Conservation (phyloP, 1,140 invertebrate species). For the Drosophila trapezifrons region DNA sequence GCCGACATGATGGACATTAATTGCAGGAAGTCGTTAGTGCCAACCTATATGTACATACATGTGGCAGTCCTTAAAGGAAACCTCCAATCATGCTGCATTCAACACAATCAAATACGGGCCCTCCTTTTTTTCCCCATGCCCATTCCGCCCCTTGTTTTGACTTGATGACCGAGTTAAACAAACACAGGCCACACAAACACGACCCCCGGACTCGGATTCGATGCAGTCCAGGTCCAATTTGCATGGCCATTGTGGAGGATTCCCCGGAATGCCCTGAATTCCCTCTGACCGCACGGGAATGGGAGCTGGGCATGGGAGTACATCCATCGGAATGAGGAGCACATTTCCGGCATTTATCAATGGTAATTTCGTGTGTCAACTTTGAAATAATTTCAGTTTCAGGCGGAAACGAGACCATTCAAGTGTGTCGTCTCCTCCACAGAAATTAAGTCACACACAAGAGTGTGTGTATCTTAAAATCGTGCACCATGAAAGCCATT, state of each 20-base stretch:
- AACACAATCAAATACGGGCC: conserved; percentile 15
- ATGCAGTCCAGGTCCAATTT: conserved; percentile 41
- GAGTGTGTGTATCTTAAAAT: neutral
- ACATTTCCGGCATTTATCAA: conserved; percentile 53
- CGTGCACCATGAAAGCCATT: neutral
- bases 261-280: conserved; percentile 7
- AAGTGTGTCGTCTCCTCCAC: conserved; percentile 15
- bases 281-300: conserved; percentile 4
- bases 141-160: conserved; percentile 40
- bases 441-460: conserved; percentile 13
- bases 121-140: neutral
- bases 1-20: conserved; percentile 7
- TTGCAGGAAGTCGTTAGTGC: conserved; percentile 21
- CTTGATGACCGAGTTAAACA: conserved; percentile 51
- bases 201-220: conserved; percentile 5
- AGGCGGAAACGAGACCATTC: conserved; percentile 25
- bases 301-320: neutral
- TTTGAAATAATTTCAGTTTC: conserved; percentile 49
- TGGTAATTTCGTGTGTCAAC: conserved; percentile 44
- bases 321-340: conserved; percentile 3
- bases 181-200: conserved; percentile 44
- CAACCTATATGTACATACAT: neutral
- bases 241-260: conserved; percentile 39
- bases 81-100: conserved; percentile 40
- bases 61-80: conserved; percentile 14